Percentiles rank a stretch among this genome's conserved stretches.
phyloP scores from a whole-genome alignment of 2,888 invertebrate species.

The Pseudeuparius sepicola region DNA sequence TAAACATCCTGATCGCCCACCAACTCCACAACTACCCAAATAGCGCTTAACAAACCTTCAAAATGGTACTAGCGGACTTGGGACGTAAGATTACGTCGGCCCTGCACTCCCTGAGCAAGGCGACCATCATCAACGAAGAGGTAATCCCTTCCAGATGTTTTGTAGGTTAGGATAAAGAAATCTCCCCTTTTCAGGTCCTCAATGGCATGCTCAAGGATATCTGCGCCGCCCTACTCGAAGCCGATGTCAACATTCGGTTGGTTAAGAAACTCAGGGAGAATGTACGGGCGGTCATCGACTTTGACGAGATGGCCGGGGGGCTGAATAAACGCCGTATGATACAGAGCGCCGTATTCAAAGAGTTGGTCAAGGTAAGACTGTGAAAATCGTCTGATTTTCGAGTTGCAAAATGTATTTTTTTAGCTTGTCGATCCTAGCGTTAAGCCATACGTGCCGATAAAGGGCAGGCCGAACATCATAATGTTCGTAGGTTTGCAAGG shows the following conservation, averaged over 20 bases:
- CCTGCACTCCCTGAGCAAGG: conserved; percentile 92
- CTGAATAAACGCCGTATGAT: conserved; percentile 98
- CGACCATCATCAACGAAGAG: conserved; percentile 97
- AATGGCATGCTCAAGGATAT: conserved; percentile 99
- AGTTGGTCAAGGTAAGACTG: conserved; percentile 94
- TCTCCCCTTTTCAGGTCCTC: conserved; percentile 62
- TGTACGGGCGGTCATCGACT: conserved; percentile 95
- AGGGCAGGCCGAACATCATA: conserved; percentile 90
- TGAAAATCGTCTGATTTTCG: conserved; percentile 8
- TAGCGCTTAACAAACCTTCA: no score
- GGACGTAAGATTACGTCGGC: conserved; percentile 99
- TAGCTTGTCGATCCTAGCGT: conserved; percentile 95
- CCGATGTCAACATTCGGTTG: conserved; percentile 91
- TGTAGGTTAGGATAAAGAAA: conserved; percentile 1
- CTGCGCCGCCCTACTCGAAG: conserved; percentile 92
- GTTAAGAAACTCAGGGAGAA: conserved; percentile 95
- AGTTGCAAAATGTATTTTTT: conserved; percentile 25
- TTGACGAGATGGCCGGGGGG: conserved; percentile 99
- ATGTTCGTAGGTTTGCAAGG: conserved; percentile 99
- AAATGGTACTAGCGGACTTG: conserved; percentile 99
- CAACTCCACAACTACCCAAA: no score
- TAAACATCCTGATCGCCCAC: no score
- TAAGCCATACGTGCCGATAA: conserved; percentile 90
- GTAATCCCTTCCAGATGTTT: conserved; percentile 43
- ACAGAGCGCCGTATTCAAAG: conserved; percentile 97